Evolutionary conservation across 2,113 vertebrate species (phyloP).

Genomic region (Archocentrus centrarchus): DNA sequence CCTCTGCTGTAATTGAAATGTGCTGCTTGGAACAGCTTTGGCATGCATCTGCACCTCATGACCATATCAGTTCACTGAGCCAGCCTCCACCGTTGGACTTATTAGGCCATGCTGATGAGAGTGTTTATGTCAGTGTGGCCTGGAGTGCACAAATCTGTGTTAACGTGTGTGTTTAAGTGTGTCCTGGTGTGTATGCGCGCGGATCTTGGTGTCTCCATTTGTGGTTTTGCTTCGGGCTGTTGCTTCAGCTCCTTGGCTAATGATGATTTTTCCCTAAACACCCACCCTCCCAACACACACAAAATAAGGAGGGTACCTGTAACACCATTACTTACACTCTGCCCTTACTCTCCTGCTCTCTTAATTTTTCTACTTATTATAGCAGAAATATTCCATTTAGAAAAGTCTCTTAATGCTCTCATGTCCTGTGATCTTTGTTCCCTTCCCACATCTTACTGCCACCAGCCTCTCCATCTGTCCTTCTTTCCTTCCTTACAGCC

Average conservation of each 20-base stretch:
- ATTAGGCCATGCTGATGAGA: conserved; percentile 70
- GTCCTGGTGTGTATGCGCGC: conserved; percentile 10
- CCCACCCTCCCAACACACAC: not conserved
- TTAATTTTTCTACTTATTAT: conserved; percentile 6
- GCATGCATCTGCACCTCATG: conserved; percentile 59
- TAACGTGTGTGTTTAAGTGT: conserved; percentile 41
- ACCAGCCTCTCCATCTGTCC: not conserved
- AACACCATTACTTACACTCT: not conserved
- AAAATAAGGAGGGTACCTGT: not conserved
- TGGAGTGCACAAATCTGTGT: conserved; percentile 46
- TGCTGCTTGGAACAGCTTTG: conserved; percentile 28
- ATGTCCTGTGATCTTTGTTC: not conserved
- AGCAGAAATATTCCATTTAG: not conserved
- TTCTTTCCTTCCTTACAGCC: not conserved
- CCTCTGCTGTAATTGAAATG: conserved; percentile 49
- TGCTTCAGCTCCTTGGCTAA: conserved; percentile 59
- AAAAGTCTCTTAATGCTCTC: conserved; percentile 4
- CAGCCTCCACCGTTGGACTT: conserved; percentile 58
- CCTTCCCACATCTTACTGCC: not conserved
- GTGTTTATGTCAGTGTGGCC: conserved; percentile 53
- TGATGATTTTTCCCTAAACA: conserved; percentile 46
- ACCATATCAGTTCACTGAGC: conserved; percentile 57
- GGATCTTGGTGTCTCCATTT: conserved; percentile 44
- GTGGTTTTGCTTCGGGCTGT: conserved; percentile 55
- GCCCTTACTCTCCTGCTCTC: not conserved